These are phyloP conservation scores for Noctua janthina DNA, from an alignment of 2,888 invertebrate genomes.

Conservation along the genomic window DNA sequence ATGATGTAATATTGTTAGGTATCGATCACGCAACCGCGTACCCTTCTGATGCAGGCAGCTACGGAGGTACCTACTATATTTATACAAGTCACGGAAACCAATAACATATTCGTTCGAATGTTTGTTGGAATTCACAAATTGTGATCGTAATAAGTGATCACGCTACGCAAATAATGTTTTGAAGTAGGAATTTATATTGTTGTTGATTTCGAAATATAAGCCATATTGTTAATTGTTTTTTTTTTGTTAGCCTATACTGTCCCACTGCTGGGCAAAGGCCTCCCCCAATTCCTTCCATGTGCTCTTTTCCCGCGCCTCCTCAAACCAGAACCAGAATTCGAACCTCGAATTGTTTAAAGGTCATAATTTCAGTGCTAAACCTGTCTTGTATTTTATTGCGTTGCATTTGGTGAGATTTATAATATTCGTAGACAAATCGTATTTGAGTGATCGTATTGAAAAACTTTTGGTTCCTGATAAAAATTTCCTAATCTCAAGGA, in stretches of 20 bases:
- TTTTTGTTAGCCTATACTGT: too few relatives aligned
- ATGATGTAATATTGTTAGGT: conserved; percentile 55
- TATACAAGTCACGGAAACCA: conserved; percentile 58
- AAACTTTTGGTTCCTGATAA: neutral
- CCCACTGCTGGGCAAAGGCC: too few relatives aligned
- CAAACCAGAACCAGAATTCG: too few relatives aligned
- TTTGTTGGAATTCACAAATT: conserved; percentile 39
- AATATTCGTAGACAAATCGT: neutral
- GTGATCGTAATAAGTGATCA: conserved; percentile 39
- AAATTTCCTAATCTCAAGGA: neutral
- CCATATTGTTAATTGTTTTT: neutral
- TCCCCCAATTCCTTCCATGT: too few relatives aligned
- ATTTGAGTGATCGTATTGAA: neutral
- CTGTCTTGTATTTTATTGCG: neutral
- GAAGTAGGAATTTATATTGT: conserved; percentile 1
- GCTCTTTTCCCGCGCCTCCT: too few relatives aligned
- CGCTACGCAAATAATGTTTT: conserved; percentile 33
- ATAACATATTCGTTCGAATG: conserved; percentile 59
- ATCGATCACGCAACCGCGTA: conserved; percentile 56
- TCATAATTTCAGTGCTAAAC: neutral
- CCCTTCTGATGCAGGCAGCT: conserved; percentile 33
- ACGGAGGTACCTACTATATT: conserved; percentile 14
- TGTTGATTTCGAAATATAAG: neutral
- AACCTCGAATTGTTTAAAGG: too few relatives aligned
- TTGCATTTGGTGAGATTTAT: neutral